Percentiles rank a stretch among this genome's conserved stretches.
Conservation (phyloP, 1,140 invertebrate genomes). For the Drosophila novamexicana region DNA sequence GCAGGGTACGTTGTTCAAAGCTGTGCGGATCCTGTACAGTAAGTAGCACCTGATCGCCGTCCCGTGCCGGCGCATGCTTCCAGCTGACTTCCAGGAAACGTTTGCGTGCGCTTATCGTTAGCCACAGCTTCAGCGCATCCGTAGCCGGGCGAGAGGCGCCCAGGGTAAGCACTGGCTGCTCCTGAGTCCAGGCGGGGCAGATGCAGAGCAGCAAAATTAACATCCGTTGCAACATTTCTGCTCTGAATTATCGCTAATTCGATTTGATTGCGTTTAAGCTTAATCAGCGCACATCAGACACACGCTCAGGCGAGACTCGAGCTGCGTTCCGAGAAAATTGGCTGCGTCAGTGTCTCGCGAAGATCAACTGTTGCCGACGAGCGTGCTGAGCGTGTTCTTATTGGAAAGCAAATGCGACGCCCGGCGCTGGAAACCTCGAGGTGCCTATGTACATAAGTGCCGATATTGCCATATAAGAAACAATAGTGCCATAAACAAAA, state of each 20-base stretch:
- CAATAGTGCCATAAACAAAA: slow-evolving; percentile 30
- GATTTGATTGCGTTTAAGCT: slow-evolving; percentile 47
- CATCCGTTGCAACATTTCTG: slow-evolving; percentile 33
- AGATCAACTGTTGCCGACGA: slow-evolving; percentile 32
- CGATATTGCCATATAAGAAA: slow-evolving; percentile 35
- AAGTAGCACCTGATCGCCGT: slow-evolving; percentile 63
- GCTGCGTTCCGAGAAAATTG: slow-evolving; percentile 19
- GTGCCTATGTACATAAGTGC: slow-evolving; percentile 6
- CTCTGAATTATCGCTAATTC: slow-evolving; percentile 63
- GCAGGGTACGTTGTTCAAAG: slow-evolving; percentile 54
- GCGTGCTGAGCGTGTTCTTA: slow-evolving; percentile 21
- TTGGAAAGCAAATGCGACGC: slow-evolving; percentile 17
- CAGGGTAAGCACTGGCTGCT: slow-evolving; percentile 4
- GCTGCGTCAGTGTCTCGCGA: slow-evolving; percentile 3
- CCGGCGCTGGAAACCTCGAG: not conserved
- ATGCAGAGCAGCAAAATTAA: slow-evolving; percentile 39
- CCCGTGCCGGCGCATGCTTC: slow-evolving; percentile 65
- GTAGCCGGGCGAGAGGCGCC: not conserved
- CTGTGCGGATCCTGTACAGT: slow-evolving; percentile 60
- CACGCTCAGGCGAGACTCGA: slow-evolving; percentile 6
- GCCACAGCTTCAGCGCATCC: slow-evolving; percentile 57
- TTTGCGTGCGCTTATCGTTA: slow-evolving; percentile 79
- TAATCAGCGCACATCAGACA: slow-evolving; percentile 59
- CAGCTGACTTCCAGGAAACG: slow-evolving; percentile 78
- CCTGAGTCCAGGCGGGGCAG: slow-evolving; percentile 12